Conservation (phyloP, 2,797 vertebrate species). For the Jordanella pulchra region DNA sequence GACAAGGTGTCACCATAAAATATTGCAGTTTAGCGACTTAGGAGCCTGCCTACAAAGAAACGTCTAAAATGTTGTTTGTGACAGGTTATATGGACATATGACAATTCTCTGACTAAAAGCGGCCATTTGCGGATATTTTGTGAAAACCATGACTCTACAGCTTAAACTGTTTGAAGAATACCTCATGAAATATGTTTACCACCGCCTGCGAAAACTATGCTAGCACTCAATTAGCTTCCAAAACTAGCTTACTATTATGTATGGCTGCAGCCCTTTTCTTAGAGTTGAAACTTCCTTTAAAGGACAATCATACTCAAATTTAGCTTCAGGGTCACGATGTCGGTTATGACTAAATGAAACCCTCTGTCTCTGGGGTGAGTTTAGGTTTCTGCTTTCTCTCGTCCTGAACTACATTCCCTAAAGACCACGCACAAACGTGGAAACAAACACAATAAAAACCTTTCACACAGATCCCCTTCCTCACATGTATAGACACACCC, state of each 20-base stretch:
- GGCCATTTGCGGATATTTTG: neutral
- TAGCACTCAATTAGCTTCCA: slow-evolving; percentile 5
- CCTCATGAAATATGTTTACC: neutral
- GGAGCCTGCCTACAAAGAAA: neutral
- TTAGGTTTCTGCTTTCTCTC: slow-evolving; percentile 35
- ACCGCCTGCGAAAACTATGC: neutral
- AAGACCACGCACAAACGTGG: slow-evolving; percentile 23
- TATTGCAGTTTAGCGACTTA: neutral
- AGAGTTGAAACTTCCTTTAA: slow-evolving; percentile 2
- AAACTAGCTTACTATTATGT: slow-evolving; percentile 4
- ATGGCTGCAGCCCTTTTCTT: slow-evolving; percentile 20
- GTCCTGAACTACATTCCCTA: slow-evolving; percentile 45
- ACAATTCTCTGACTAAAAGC: neutral
- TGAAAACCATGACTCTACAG: neutral
- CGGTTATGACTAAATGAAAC: slow-evolving; percentile 27
- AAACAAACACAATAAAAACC: slow-evolving; percentile 7
- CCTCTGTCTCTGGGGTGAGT: slow-evolving; percentile 31
- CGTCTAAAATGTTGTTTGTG: neutral
- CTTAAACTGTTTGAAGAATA: slow-evolving; percentile 1
- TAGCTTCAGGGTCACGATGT: slow-evolving; percentile 27
- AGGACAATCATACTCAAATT: slow-evolving; percentile 31
- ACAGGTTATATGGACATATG: too few relatives aligned
- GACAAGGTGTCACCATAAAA: neutral
- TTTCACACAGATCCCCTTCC: slow-evolving; percentile 23
- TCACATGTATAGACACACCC: slow-evolving; percentile 72